phyloP scores from a whole-genome alignment of 2,888 invertebrate species.

The Poecilobothrus nobilitatus region DNA sequence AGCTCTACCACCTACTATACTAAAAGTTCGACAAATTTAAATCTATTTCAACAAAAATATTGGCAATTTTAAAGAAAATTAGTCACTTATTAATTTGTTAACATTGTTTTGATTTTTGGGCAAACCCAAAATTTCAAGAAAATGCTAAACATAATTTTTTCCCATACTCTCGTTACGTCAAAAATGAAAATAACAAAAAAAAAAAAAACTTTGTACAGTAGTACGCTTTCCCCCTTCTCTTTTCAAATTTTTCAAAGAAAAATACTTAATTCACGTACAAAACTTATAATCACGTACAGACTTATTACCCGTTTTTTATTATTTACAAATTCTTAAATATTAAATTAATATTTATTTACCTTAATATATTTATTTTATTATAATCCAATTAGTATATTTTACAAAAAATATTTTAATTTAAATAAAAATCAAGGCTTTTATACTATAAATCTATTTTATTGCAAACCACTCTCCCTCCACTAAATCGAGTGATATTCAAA shows the following conservation, averaged over 20 bases:
- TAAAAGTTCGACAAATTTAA: no score
- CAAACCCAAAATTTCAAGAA: neutral
- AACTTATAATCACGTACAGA: neutral
- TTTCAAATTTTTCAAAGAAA: neutral
- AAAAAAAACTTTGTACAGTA: neutral
- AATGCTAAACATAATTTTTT: neutral
- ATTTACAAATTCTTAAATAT: neutral
- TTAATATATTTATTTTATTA: neutral
- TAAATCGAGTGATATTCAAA: neutral
- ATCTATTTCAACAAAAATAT: neutral
- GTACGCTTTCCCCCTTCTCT: constrained; percentile 1
- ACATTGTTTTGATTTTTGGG: no score
- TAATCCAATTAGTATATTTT: neutral
- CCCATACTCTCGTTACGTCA: neutral
- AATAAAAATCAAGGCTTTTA: neutral
- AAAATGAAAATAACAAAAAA: neutral
- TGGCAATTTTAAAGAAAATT: neutral
- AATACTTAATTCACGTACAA: neutral
- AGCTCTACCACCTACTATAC: neutral
- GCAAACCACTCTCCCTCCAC: neutral
- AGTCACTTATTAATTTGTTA: no score
- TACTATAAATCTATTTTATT: neutral
- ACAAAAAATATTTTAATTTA: neutral
- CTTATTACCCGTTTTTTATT: no score
- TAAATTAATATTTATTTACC: neutral